Base-by-base conservation (phyloP, 2,888 invertebrate genomes). In the Morpho helenor region DNA sequence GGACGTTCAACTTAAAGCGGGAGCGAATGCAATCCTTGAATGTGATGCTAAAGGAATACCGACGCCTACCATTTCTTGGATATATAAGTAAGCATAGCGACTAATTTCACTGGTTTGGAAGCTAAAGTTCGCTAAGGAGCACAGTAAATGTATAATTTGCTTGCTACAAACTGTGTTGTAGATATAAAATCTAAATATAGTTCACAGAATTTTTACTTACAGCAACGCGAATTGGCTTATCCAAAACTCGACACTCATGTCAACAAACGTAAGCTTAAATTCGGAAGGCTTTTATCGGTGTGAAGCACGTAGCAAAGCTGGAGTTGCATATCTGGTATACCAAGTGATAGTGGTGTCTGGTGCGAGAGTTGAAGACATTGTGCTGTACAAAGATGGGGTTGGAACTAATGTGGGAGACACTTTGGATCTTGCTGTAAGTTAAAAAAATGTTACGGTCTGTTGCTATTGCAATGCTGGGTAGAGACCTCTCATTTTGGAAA, bases 301-400 rank as follows among this genome's bases (percentile, higher is more conserved):
- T 66, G 80, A 87, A 9, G 94, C 94, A 0, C 75, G 71, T n/a
- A 94, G 93, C 72, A 79, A 79, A 50, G 94, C 92, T 0, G 94
- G 94, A 0, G 76, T 79, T 0, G 79, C 90, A 0, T 84, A 87
- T 59, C 82, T 91, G 10, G 77, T 80, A 56, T 93, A 92, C 67
- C 77, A 84, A 52, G 84, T 94, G 43, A 76, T 77, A 22, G 88
- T 93, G 0, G 79, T 91, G n/a, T 80, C 71, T 0, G 65, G 69
- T 0, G 76, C 82, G 1, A 65, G 8, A 5, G 71, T 84, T 7
- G 49, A 60, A 0, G 79, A 78, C 1, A 53, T 87, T 0, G 68
- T 78, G 5, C 46, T 71, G 0, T 84, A 68, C 57, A 62, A 49
- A 0, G 66, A 64, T 2, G 80, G 76, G 0, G 71, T 69, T 8